A percentile compares a stretch with the other conserved stretches of the same genome.
phyloP scores from a whole-genome alignment of 2,888 invertebrate genomes.

The Entomobrya proxima region DNA sequence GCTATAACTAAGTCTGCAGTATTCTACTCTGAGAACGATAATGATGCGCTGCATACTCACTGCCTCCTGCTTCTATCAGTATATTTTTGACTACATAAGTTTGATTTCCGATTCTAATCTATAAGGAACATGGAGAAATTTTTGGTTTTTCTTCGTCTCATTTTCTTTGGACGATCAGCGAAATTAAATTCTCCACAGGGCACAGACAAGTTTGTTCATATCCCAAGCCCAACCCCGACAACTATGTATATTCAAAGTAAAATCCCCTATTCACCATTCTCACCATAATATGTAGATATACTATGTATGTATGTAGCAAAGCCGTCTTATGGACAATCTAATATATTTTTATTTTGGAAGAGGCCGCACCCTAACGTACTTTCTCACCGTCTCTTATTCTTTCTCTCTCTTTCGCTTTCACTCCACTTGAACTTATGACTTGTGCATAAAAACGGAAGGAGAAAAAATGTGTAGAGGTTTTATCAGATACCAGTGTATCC shows the following conservation, averaged over 20 bases:
- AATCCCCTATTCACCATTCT: slow-evolving; percentile 4
- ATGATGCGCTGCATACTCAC: not conserved
- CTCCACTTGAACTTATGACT: slow-evolving; percentile 60
- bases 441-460: slow-evolving; percentile 11
- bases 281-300: not conserved
- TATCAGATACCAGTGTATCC: slow-evolving; percentile 14
- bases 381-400: slow-evolving; percentile 43
- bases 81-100: slow-evolving; percentile 28
- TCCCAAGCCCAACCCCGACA: not conserved
- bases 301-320: not conserved
- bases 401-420: slow-evolving; percentile 39
- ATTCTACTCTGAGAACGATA: not conserved
- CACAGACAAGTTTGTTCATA: not conserved
- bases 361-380: slow-evolving; percentile 52
- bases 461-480: slow-evolving; percentile 16
- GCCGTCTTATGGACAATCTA: slow-evolving; percentile 33
- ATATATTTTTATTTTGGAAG: slow-evolving; percentile 32
- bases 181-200: slow-evolving; percentile 47
- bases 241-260: not conserved
- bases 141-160: slow-evolving; percentile 29
- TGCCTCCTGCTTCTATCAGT: not conserved
- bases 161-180: slow-evolving; percentile 52
- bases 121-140: slow-evolving; percentile 34
- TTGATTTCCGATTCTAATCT: slow-evolving; percentile 62
- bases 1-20: not conserved